Evolutionary conservation across 2,888 invertebrate genomes (phyloP), one percentile per base, ranked within the genome.

Genomic region (Acrobasis repandana): DNA sequence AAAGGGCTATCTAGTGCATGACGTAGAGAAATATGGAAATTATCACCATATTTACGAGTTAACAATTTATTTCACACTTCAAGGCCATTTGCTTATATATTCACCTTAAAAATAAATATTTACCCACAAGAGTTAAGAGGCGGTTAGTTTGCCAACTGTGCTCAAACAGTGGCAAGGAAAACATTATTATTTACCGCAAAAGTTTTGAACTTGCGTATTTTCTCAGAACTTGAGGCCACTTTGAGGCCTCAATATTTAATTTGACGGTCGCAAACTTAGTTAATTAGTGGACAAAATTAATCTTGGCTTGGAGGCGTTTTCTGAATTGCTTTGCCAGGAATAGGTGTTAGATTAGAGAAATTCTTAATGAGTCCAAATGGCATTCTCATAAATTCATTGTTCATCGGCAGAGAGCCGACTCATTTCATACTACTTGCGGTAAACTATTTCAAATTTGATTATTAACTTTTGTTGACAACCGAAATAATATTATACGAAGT

Each of bases 251-350:
- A 58, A 58, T 58, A 50, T 50, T 50, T 58, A 58, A 58, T 58
- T 58, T 58, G 58, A 58, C 50, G 58, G 50, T 15, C 43, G 34
- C 49, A 9, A 58, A 58, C 58, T 58, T 58, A 50, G 15, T 58
- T 58, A 58, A 58, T 58, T 58, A 58, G 58, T 50, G n/a, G 50
- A 38, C 36, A 43, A 14, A 50, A 58, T 58, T 58, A 58, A 58
- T 58, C 58, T 50, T 38, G 57, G 50, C 16, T 49, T 49, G 8
- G 28, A 28, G 50, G 14, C 11, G 48, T 48, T 10, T n/a, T 15
- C 18, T 28, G 4, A 11, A 10, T 10, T 15, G 20, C 16, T 15
- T 46, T 46, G 28, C 33, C 9, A 28, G 9, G 20, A 46, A 56
- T 18, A 34, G 20, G 18, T 54, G 54, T 43, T 36, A 38, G n/a